These are phyloP conservation scores for Odontocolon sp. DNA, from an alignment of 2,888 invertebrate species.

Conservation along the genomic window DNA sequence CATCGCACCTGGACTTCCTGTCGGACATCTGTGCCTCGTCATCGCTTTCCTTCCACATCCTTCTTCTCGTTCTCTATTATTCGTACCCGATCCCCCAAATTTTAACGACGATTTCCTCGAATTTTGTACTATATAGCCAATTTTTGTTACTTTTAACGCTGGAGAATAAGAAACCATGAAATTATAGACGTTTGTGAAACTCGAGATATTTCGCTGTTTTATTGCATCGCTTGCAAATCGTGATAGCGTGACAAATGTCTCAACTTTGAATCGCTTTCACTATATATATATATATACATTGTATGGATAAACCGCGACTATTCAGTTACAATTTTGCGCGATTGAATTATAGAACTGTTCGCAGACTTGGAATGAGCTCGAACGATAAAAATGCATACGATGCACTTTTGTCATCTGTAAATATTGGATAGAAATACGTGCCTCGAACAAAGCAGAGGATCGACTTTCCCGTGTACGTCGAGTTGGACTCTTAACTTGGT, in stretches of 20 bases:
- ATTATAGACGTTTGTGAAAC: constrained; percentile 5
- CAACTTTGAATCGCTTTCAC: not conserved
- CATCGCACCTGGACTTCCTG: constrained; percentile 70
- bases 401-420: constrained; percentile 35
- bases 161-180: too few relatives aligned
- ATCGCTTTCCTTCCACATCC: constrained; percentile 48
- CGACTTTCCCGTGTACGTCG: constrained; percentile 33
- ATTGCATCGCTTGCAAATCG: not conserved
- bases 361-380: not conserved
- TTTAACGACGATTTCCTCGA: not conserved
- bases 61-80: constrained; percentile 25
- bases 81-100: not conserved
- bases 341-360: not conserved
- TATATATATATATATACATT: too few relatives aligned
- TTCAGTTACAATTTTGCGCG: not conserved
- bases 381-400: constrained; percentile 47
- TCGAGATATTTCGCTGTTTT: not conserved
- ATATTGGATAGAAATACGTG: constrained; percentile 45
- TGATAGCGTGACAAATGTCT: not conserved
- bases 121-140: too few relatives aligned
- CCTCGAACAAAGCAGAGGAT: constrained; percentile 41
- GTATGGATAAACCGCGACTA: not conserved
- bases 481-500: constrained; percentile 2
- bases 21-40: constrained; percentile 66
- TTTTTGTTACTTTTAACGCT: too few relatives aligned